Evolutionary conservation across 2,888 invertebrate species (phyloP).

Genomic region (Gasteruption jaculator): DNA sequence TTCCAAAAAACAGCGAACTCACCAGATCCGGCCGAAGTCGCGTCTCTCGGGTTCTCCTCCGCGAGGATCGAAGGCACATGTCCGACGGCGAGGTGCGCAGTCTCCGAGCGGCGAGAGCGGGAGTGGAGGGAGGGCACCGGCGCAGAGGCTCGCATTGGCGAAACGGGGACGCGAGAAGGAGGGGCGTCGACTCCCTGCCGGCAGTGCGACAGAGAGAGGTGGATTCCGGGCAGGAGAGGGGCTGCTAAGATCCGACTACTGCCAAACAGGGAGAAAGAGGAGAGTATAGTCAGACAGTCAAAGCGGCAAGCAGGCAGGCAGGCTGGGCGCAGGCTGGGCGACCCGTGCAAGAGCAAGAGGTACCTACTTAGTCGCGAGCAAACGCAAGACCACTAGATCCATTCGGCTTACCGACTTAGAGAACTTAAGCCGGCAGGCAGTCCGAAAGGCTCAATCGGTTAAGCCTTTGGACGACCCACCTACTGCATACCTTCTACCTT

Average conservation of each 20-base stretch:
- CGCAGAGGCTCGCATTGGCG: conserved; percentile 18
- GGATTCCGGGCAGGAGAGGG: conserved; percentile 29
- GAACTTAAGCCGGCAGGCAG: conserved; percentile 49
- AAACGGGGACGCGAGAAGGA: conserved; percentile 12
- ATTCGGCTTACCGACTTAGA: conserved; percentile 48
- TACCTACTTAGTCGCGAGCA: too few relatives aligned
- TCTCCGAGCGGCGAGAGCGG: conserved; percentile 11
- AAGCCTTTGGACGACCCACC: conserved; percentile 43
- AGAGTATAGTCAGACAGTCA: conserved; percentile 48
- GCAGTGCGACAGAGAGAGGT: conserved; percentile 29
- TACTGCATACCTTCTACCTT: conserved; percentile 20
- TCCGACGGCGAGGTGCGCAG: conserved; percentile 12
- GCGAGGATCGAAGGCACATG: too few relatives aligned
- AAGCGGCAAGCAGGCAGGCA: conserved; percentile 51
- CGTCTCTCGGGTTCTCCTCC: too few relatives aligned
- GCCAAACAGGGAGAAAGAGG: conserved; percentile 39
- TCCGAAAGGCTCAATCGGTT: conserved; percentile 48
- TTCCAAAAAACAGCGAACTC: too few relatives aligned
- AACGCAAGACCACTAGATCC: conserved; percentile 48
- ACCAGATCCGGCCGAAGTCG: too few relatives aligned
- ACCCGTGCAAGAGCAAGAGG: too few relatives aligned
- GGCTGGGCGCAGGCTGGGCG: conserved; percentile 32
- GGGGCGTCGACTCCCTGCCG: conserved; percentile 12
- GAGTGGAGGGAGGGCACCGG: conserved; percentile 11
- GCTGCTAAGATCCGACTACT: conserved; percentile 29